Evolutionary conservation across 2,113 vertebrate species (phyloP), one percentile per base, ranked within the genome.

Genomic region (Caranx ignobilis): DNA sequence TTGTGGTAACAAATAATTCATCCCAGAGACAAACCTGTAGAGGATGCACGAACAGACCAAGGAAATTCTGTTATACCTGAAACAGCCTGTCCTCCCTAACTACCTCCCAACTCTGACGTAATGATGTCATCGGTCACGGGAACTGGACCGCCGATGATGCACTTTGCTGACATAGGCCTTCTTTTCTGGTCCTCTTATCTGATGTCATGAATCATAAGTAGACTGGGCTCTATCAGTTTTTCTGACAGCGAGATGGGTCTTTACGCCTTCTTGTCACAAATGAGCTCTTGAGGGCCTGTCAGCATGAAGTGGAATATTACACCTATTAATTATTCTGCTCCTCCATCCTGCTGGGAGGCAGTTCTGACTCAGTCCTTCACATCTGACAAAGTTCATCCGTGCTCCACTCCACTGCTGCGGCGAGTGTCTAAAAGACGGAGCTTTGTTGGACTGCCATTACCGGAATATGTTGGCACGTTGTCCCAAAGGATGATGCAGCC

Each of bases 321-420:
- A 87, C 32, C 64, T 57, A 76, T 87, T 85, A 79, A 90, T 88
- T 88, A 92, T 86, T 85, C 65, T 2, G 41, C 75, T 87, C 65
- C 9, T 68, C 57, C 78, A 56, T 54, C 73, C 35, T n/a, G 75
- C 82, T 72, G 77, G 76, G 75, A 81, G 78, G 48, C 50, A 65
- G 65, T 26, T 83, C 66, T 59, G 73, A 84, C 77, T 77, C 79
- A 35, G 56, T 74, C 79, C 72, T 63, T 83, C 75, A 65, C 55
- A 81, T 72, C 74, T 82, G 81, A 87, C 82, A 81, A 82, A 83
- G 86, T 83, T 90, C 52, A 59, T 75, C 60, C 66, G 64, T 43
- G 62, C 71, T 70, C 0, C 1, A 48, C 71, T 81, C 80, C 76
- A 55, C 71, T n/a, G 45, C 64, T 74, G 55, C 1, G 45, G 47